Percentiles rank a stretch among this genome's conserved stretches.
Conservation (phyloP, 2,888 invertebrate genomes). For the Epinotia bilunana region DNA sequence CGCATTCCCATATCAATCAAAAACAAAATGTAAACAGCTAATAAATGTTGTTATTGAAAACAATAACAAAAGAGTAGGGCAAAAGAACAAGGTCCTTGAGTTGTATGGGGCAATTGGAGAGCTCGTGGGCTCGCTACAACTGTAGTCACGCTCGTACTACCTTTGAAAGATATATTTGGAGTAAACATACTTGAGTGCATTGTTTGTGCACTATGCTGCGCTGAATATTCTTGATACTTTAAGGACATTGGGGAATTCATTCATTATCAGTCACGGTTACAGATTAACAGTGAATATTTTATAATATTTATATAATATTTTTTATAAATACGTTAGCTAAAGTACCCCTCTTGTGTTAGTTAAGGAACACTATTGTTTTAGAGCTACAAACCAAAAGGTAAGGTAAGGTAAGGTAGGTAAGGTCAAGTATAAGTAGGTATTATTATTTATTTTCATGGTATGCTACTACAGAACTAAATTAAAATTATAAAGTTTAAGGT, state of each 20-base stretch:
- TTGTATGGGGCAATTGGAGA: conserved; percentile 64
- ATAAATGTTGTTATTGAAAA: conserved; percentile 72
- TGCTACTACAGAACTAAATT: no score
- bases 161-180: conserved; percentile 76
- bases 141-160: conserved; percentile 66
- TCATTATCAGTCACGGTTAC: no score
- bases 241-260: neutral
- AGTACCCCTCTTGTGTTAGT: no score
- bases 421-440: no score
- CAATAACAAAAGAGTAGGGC: conserved; percentile 65
- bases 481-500: no score
- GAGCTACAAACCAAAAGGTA: no score
- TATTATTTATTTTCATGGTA: no score
- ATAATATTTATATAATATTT: no score
- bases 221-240: conserved; percentile 64
- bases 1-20: conserved; percentile 79
- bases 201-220: conserved; percentile 58
- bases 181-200: conserved; percentile 76
- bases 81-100: conserved; percentile 67
- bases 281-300: no score
- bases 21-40: conserved; percentile 61
- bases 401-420: no score
- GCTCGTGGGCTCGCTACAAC: conserved; percentile 61
- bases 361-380: no score
- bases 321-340: no score